Evolutionary conservation across 2,888 invertebrate species (phyloP).

Genomic region (Drosophila glabriapex): DNA sequence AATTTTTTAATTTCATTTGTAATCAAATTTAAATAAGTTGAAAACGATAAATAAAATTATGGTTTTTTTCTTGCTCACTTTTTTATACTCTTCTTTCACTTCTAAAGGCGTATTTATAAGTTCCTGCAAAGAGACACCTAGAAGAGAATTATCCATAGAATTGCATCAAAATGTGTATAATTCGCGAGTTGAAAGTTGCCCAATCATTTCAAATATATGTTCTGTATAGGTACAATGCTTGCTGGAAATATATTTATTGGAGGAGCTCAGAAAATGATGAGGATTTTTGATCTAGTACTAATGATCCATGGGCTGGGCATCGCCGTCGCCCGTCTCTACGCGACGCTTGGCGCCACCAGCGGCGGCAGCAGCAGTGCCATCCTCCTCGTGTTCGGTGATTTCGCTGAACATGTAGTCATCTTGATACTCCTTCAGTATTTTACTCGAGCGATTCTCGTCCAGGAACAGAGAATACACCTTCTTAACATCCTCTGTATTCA

Average conservation of each 20-base stretch:
- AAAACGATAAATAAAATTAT: background rate
- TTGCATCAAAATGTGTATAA: background rate
- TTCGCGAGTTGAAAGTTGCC: background rate
- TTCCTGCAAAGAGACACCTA: background rate
- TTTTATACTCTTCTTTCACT: background rate
- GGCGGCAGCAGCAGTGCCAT: constrained; percentile 24
- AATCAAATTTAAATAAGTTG: background rate
- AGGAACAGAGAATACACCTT: constrained; percentile 97
- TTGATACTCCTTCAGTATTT: constrained; percentile 97
- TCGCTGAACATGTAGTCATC: constrained; percentile 97
- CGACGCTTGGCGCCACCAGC: constrained; percentile 65
- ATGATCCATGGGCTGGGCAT: constrained; percentile 83
- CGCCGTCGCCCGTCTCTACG: constrained; percentile 66
- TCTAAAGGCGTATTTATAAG: background rate
- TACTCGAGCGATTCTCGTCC: constrained; percentile 96
- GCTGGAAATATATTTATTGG: constrained; percentile 58
- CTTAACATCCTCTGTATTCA: constrained; percentile 95
- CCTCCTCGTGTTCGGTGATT: constrained; percentile 77
- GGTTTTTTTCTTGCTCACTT: background rate
- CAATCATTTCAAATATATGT: background rate
- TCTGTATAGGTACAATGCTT: constrained; percentile 17
- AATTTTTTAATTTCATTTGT: background rate
- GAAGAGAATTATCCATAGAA: background rate
- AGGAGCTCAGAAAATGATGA: constrained; percentile 29
- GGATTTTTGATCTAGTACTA: constrained; percentile 56